Base-by-base conservation (phyloP, 2,797 vertebrate species). In the Leuciscus waleckii region DNA sequence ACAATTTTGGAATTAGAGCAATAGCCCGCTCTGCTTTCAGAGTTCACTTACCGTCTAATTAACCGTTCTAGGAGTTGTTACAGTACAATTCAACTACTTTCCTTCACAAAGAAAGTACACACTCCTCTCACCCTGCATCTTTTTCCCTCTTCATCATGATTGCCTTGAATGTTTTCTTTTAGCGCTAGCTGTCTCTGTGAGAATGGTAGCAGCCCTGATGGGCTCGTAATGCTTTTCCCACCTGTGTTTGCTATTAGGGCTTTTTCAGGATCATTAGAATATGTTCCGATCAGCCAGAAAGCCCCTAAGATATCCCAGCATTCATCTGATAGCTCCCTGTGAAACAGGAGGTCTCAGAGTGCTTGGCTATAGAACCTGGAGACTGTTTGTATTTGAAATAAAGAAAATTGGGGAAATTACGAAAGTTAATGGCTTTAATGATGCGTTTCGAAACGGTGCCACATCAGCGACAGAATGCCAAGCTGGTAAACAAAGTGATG, bases 321-420 rank as follows among this genome's bases (percentile, higher is more conserved):
- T 92, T 90, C 90, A 92, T 92, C 91, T 91, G 88, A 86, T 89
- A 91, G 87, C 91, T 87, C 79, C 73, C 74, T 49, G 54, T 74
- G 74, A 90, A 91, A 81, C 73, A 49, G 71, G 86, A 86, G 85
- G 91, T 90, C 91, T 92, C 26, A 17, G 79, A 89, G 87, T 86
- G 16, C 87, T 91, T 86, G 84, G 74, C 82, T 81, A 86, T 89
- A 85, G 88, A 92, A 88, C 85, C 88, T 87, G 63, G 79, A 77
- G 82, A 88, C 78, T 93, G 87, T 95, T 94, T 94, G 80, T 89
- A 92, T 93, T 90, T 89, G 89, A 91, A 93, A 92, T 92, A 87
- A 91, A 91, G 89, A 87, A 87, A 93, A 92, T 92, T 88, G 89
- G 91, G 54, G 85, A 84, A 90, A 90, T 92, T 91, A 82, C 71